These are phyloP conservation scores for Xiphophorus hellerii DNA, from an alignment of 2,113 vertebrate species.

Conservation along the genomic window DNA sequence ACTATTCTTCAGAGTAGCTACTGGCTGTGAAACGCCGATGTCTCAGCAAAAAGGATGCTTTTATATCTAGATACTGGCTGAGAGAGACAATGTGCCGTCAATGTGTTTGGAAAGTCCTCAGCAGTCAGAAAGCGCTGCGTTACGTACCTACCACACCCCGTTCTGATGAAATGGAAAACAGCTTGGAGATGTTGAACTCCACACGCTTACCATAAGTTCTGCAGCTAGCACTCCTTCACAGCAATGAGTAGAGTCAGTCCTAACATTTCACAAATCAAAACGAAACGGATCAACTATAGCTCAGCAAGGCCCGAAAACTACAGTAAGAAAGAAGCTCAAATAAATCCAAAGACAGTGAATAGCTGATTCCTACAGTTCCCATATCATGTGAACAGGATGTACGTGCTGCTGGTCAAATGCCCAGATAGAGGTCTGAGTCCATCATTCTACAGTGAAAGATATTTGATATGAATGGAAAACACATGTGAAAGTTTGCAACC, in stretches of 20 bases:
- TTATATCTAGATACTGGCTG: neutral
- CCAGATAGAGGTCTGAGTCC: neutral
- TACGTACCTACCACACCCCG: neutral
- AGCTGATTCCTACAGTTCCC: too few species aligned
- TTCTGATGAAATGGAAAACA: neutral
- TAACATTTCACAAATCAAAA: neutral
- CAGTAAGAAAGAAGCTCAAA: neutral
- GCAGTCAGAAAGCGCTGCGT: neutral
- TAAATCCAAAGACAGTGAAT: neutral
- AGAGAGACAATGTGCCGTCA: neutral
- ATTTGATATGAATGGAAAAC: neutral
- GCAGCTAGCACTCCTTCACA: too few species aligned
- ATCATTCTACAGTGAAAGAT: neutral
- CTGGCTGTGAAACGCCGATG: conserved; percentile 13
- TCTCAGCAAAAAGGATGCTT: conserved; percentile 3
- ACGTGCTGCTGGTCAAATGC: neutral
- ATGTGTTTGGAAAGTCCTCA: neutral
- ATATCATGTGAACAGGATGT: too few species aligned
- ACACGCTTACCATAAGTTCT: too few species aligned
- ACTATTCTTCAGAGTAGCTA: conserved; percentile 40
- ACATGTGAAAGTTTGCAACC: neutral
- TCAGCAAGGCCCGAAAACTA: neutral
- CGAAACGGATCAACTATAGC: neutral
- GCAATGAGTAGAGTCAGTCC: neutral
- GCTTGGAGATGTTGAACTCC: neutral